Base-by-base conservation (phyloP, 2,888 invertebrate genomes). In the Drosophila pegasa region DNA sequence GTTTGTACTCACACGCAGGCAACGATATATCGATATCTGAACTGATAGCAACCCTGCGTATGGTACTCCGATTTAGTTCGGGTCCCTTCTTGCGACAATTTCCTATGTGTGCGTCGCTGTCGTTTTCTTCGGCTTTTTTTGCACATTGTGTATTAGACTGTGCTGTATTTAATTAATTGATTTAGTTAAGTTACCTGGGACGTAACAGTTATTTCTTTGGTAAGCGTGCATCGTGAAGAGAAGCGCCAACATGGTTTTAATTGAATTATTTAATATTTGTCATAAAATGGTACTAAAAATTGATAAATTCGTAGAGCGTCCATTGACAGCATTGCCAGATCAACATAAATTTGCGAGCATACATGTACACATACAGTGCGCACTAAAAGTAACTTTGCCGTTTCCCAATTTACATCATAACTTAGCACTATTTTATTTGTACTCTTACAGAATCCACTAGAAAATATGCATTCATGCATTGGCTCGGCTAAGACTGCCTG, bases 301-400 rank as follows among this genome's bases (percentile, higher is more conserved):
- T 75, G 38, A 57, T 59, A 58, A 38, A 31, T 61, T 75, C 63
- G 63, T 64, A 25, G 52, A 79, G 78, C 78, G 81, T 80, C 81
- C 47, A 71, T 69, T 59, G 25, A 18, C 60, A 48, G 81, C 78
- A 80, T 79, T 79, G 78, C 78, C 81, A 75, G 71, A 29, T 25
- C 59, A 67, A 67, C 64, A 43, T 43, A 61, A 77, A 43, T 67
- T 77, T 76, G 75, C 64, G 54, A 38, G 77, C 67, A 50, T 72
- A 58, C 60, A 72, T 75, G 71, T 59, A 75, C 43, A 59, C 35
- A 59, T 45, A 75, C 75, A 75, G 71, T 70, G 55, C 27, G 35
- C 31, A 40, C n/a, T 31, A 61, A 64, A 60, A 75, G 55, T 74
- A 38, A 40, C 25, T 62, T 41, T 38, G 9, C 4, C 18, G n/a